Percentiles rank a stretch among this genome's conserved stretches.
Conservation (phyloP, 2,888 invertebrate genomes). For the Penaeus monodon region DNA sequence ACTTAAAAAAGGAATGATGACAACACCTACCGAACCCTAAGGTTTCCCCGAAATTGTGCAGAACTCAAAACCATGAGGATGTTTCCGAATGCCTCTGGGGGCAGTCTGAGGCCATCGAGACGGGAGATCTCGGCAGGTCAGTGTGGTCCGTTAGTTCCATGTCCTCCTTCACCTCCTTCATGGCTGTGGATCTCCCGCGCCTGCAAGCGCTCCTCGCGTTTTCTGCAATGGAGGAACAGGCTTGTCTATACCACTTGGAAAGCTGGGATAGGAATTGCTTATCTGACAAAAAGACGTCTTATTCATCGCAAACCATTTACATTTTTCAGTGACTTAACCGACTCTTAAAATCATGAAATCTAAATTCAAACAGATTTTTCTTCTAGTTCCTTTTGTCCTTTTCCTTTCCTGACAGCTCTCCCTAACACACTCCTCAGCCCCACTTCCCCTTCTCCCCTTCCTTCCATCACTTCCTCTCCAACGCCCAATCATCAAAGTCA, state of each 20-base stretch:
- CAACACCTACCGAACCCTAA: slow-evolving; percentile 85
- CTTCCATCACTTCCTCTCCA: too few relatives aligned
- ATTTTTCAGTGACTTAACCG: too few relatives aligned
- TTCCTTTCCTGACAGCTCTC: too few relatives aligned
- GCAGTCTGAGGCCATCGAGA: slow-evolving; percentile 83
- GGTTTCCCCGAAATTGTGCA: slow-evolving; percentile 95
- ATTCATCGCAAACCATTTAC: too few relatives aligned
- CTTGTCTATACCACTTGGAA: too few relatives aligned
- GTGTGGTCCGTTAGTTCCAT: slow-evolving; percentile 66
- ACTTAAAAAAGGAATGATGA: background rate
- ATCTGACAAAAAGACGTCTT: too few relatives aligned
- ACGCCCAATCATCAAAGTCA: slow-evolving; percentile 67
- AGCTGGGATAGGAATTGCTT: too few relatives aligned
- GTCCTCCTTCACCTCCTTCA: slow-evolving; percentile 65
- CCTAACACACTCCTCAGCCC: too few relatives aligned
- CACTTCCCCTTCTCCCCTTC: too few relatives aligned
- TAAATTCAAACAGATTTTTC: too few relatives aligned
- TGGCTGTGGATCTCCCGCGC: slow-evolving; percentile 57
- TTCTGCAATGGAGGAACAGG: slow-evolving; percentile 18
- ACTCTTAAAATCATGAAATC: too few relatives aligned
- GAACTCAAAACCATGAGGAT: slow-evolving; percentile 96
- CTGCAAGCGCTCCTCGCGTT: slow-evolving; percentile 55
- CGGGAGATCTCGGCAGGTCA: slow-evolving; percentile 76
- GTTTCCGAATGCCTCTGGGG: slow-evolving; percentile 92
- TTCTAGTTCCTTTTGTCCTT: too few relatives aligned